Evolutionary conservation across 2,113 vertebrate genomes (phyloP), one percentile per base, ranked within the genome.

Genomic region (Xiphias gladius): DNA sequence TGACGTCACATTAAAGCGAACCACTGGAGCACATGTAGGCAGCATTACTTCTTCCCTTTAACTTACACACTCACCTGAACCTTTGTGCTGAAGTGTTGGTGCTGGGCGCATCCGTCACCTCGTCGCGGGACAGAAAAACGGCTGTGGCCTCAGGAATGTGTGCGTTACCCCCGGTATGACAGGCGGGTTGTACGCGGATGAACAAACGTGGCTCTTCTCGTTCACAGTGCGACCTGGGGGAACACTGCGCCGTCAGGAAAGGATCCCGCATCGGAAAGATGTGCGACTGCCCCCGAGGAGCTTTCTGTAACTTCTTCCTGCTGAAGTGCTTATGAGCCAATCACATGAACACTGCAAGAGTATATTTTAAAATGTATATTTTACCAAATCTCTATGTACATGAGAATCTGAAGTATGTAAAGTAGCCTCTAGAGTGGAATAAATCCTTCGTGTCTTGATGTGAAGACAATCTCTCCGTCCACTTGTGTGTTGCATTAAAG

Each of bases 221-320:
- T 79, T 17, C 8, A 1, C 89, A 95, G 93, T 91, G 92, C 73
- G 92, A 94, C 50, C 83, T 76, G 0, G 93, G 93, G 5, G 94
- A 94, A 83, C 86, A 95, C 76, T 95, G 91, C 65, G 94, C 94
- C 24, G 64, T 95, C 57, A 92, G 95, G 73, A 96, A 95, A 88
- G 93, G 94, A 59, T 89, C 94, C 4, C 88, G 95, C 54, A 95
- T 95, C 39, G 94, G 93, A 24, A 95, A 94, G 79, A 88, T 91
- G 88, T 95, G 94, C 46, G 86, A 94, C 90, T 95, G 93, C 71
- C 93, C 94, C 4, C 85, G 86, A 32, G 69, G 73, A 78, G 80
- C 91, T 7, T 79, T 87, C 46, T 94, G 94, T 39, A 92, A 94
- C 86, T 96, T 94, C 84, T 95, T 95, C 69, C 93, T 96, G 80